Base-by-base conservation (phyloP, 2,113 vertebrate genomes). In the Lepidothrix coronata region DNA sequence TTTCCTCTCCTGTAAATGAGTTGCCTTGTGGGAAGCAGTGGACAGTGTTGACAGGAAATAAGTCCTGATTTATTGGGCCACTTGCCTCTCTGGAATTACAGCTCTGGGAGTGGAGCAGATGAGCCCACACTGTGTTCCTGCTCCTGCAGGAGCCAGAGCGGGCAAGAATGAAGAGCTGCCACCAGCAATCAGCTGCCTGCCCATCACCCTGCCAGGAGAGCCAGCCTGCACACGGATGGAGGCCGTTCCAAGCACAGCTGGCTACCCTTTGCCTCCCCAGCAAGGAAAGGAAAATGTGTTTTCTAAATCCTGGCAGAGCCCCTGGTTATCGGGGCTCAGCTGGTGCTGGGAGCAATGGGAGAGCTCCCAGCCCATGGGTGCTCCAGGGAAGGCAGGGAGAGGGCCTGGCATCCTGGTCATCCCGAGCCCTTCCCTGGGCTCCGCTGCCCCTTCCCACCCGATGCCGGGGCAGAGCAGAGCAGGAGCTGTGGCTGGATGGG, bases 291-390 rank as follows among this genome's bases (percentile, higher is more conserved):
- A 43, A 66, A 85, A 65, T 2, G 35, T 4, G 5, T 31, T 62
- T 54, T 68, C 83, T 20, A 58, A 77, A 86, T 30, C 31, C 23
- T 0, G 0, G 28, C 71, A 76, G 27, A 88, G 4, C 8, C 25
- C 33, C 16, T 3, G 6, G 14, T 61, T 61, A 5, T 0, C 9
- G 54, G 58, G 35, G 48, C 82, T 68, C 3, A 11, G 78, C 8
- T 39, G 9, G 23, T 2, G 2, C 59, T 43, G 76, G 76, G 55
- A 84, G 73, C 41, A 52, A 39, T 1, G 72, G 68, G 76, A 62
- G 41, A 80, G 35, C 54, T 24, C 52, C 10, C 1, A 0, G 15
- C 12, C 27, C 33, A 1, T 0, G 8, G 58, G 58, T 0, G 0
- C 9, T 51, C 11, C 52, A 28, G 55, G 25, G 33, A 23, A 35